A percentile compares a stretch with the other conserved stretches of the same genome.
Evolutionary conservation across 2,113 vertebrate genomes (phyloP).

Genomic region (Calyptommatus sinebrachiatus): DNA sequence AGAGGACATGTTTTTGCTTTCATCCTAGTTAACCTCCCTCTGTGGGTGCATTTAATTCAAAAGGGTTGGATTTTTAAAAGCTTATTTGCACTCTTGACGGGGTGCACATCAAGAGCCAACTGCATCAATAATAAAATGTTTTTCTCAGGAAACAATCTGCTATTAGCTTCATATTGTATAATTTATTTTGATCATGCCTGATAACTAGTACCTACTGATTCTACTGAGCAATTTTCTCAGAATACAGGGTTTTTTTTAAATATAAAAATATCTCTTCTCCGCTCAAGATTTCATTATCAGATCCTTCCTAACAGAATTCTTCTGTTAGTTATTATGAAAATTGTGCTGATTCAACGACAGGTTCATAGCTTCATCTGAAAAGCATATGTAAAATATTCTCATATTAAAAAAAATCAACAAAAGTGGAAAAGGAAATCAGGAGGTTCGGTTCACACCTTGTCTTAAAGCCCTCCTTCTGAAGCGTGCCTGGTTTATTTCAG

Average conservation of each 20-base stretch:
- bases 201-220: neutral
- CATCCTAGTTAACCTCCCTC: neutral
- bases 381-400: slow-evolving; percentile 50
- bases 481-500: slow-evolving; percentile 29
- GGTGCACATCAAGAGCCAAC: neutral
- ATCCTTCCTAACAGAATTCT: neutral
- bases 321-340: slow-evolving; percentile 14
- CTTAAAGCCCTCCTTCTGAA: slow-evolving; percentile 40
- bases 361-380: slow-evolving; percentile 52
- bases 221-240: neutral
- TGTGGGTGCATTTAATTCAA: neutral
- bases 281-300: neutral
- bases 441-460: slow-evolving; percentile 30
- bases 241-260: neutral
- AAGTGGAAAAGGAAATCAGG: slow-evolving; percentile 2
- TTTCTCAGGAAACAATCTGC: neutral
- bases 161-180: neutral
- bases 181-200: neutral
- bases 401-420: slow-evolving; percentile 1
- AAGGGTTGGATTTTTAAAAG: neutral
- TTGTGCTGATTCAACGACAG: slow-evolving; percentile 46
- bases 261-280: neutral
- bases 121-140: fast-evolving
- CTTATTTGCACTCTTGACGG: neutral
- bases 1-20: neutral